phyloP scores from a whole-genome alignment of 2,888 invertebrate genomes.

The Sphinx pinastri region DNA sequence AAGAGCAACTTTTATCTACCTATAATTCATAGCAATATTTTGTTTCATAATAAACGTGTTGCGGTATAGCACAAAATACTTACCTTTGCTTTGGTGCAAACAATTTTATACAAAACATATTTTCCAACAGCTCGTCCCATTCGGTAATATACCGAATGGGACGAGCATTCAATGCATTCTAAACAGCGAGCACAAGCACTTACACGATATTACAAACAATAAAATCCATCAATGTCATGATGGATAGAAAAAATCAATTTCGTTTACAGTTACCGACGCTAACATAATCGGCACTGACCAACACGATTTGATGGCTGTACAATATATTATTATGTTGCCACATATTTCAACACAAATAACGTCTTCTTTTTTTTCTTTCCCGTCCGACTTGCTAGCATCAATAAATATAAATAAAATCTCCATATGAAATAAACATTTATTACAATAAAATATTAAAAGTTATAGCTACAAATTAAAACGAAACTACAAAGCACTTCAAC shows the following conservation, averaged over 20 bases:
- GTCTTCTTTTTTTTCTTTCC: slow-evolving; percentile 10
- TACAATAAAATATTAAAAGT: not conserved
- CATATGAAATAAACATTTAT: slow-evolving; percentile 1
- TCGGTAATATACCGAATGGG: slow-evolving; percentile 73
- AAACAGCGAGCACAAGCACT: slow-evolving; percentile 60
- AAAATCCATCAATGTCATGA: slow-evolving; percentile 70
- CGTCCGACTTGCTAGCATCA: not conserved
- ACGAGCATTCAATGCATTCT: slow-evolving; percentile 64
- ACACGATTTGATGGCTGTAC: slow-evolving; percentile 43
- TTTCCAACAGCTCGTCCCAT: slow-evolving; percentile 60
- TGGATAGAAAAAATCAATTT: slow-evolving; percentile 76
- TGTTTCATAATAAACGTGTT: slow-evolving; percentile 53
- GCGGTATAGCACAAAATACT: slow-evolving; percentile 56
- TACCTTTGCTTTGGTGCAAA: slow-evolving; percentile 61
- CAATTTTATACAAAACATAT: slow-evolving; percentile 63
- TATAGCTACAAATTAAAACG: slow-evolving; percentile 19
- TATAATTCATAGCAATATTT: slow-evolving; percentile 66
- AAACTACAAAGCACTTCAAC: slow-evolving; percentile 41
- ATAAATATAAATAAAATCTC: slow-evolving; percentile 22
- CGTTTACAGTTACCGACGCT: slow-evolving; percentile 68
- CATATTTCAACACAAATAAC: slow-evolving; percentile 17
- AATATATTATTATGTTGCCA: slow-evolving; percentile 30
- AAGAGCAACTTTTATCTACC: slow-evolving; percentile 58
- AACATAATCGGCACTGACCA: slow-evolving; percentile 53
- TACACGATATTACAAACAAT: slow-evolving; percentile 71